Base-by-base conservation (phyloP, 2,113 vertebrate species). In the Anas platyrhynchos region DNA sequence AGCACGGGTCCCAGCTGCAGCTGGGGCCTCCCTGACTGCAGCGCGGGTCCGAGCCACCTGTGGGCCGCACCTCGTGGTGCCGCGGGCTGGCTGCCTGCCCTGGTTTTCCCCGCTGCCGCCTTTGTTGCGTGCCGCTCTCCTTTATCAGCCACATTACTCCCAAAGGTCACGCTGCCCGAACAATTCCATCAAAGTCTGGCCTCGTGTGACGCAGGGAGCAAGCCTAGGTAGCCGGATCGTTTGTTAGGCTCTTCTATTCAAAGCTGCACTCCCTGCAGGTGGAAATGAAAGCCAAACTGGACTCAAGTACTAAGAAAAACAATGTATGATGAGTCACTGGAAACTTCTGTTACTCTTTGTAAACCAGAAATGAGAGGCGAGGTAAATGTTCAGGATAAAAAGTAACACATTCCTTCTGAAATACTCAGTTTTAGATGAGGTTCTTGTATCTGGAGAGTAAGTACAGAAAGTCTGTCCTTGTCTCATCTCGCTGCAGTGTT, bases 11-110 rank as follows among this genome's bases (percentile, higher is more conserved):
- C 54, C 61, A 25, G 41, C 43, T 46, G 26, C 65, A 2, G n/a
- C 23, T 55, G 50, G 21, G 36, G 12, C 41, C 21, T 83, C 48
- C 55, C 44, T 2, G 0, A 27, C 41, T 31, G 13, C 1, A 7
- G 46, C 16, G 31, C 9, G 58, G 23, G 58, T 73, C 41, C 58
- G n/a, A 75, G 12, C 11, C 71, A 7, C 18, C 41, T 25, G 27
- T 14, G 17, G n/a, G 13, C 9, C 1, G 3, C 31, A 4, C 0
- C 2, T 91, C 43, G 29, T 41, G 18, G 32, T 1, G 9, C 59
- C 66, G 68, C 7, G 8, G 65, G 21, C 43, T n/a, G 31, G 43
- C 62, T 65, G 62, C 62, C 31, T 67, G 31, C 43, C 31, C 31
- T 11, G 14, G 20, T 23, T 44, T 31, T 67, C 31, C 23, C 43